Evolutionary conservation across 2,888 invertebrate species (phyloP), one percentile per base, ranked within the genome.

Genomic region (Hyalella azteca): DNA sequence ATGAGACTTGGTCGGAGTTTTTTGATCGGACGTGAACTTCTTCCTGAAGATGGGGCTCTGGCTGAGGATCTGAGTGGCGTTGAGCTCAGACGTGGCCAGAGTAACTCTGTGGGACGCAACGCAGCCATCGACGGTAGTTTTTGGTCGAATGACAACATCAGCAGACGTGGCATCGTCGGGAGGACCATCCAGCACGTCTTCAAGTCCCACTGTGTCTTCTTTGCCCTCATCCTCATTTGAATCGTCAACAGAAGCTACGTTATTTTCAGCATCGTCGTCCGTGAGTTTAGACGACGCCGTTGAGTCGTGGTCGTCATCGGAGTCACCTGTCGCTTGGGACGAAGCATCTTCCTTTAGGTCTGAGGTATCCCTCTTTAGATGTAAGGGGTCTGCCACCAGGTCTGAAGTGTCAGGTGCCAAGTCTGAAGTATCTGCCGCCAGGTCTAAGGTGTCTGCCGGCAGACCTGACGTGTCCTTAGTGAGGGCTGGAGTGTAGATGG

Each of bases 31-130:
- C 9, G 29, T 45, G 22, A 75, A 75, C 39, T 75, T 75, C 26
- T 75, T 75, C 75, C 75, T 32, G 41, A 75, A 75, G 11, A 75
- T n/a, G 26, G 75, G 75, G 13, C 32, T 36, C 48, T 75, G 75
- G 75, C 75, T 48, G 41, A 75, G 41, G 22, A 75, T 75, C 29
- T 41, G 45, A 15, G 4, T 45, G 1, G 75, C 75, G 36, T 75
- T 48, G 45, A 75, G 41, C 29, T 75, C 75, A 3, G 75, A 36
- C 3, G 66, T 39, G 66, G 66, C 66, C 32, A 66, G 66, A 66
- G 66, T 66, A 29, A 36, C 1, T 22, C 66, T 32, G 36, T 66
- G 32, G 7, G 66, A 5, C 3, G 7, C 54, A 4, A 13, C 3
- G 54, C 54, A 26, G 0, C 54, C 54, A 1, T 3, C 11, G 26